phyloP scores from a whole-genome alignment of 2,797 vertebrate species.

The Uromys caudimaculatus region DNA sequence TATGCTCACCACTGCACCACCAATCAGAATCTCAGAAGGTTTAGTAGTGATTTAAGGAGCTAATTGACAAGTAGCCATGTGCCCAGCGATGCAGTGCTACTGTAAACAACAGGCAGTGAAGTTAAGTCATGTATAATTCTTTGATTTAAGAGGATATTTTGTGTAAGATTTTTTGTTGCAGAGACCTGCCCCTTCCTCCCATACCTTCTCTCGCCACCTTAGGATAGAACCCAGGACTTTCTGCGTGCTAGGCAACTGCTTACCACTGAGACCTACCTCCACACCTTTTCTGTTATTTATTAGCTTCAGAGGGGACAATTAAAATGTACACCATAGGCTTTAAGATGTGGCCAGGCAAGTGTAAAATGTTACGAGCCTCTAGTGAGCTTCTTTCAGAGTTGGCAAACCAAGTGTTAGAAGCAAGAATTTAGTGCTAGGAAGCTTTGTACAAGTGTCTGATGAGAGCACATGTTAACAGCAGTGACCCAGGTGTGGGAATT shows the following conservation, averaged over 20 bases:
- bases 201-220: not conserved
- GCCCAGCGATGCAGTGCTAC: not conserved
- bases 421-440: not conserved
- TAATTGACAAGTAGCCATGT: not conserved
- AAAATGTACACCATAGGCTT: not conserved
- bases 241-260: not conserved
- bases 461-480: not conserved
- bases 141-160: slow-evolving; percentile 38
- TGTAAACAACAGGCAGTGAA: not conserved
- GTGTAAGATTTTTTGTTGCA: not conserved
- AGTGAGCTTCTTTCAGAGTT: slow-evolving; percentile 26
- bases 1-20: not conserved
- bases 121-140: not conserved
- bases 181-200: not conserved
- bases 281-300: not conserved
- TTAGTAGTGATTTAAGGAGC: not conserved
- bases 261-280: not conserved
- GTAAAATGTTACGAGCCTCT: not conserved
- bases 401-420: not conserved
- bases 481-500: not conserved
- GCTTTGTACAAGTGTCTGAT: not conserved
- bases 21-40: not conserved
- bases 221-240: not conserved
- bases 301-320: not conserved
- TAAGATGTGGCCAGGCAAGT: not conserved